A percentile compares a stretch with the other conserved stretches of the same genome.
phyloP scores from a whole-genome alignment of 2,797 vertebrate genomes.

The Lagodon rhomboides region DNA sequence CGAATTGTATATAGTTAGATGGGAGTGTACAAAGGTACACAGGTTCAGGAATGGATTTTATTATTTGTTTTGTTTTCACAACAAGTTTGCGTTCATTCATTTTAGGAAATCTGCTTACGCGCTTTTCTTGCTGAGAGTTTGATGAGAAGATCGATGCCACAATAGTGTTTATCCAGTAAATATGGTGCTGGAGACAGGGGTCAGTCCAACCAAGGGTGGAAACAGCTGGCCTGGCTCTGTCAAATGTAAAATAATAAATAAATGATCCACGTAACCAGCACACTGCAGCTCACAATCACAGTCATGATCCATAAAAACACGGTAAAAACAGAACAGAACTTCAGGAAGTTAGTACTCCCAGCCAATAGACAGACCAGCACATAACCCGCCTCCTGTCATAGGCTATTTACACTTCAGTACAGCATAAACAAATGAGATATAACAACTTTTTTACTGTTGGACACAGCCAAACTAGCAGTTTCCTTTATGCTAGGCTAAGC shows the following conservation, averaged over 20 bases:
- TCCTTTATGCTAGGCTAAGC: constrained; percentile 12
- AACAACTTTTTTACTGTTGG: neutral
- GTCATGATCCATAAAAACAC: neutral
- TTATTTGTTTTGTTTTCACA: too few relatives aligned
- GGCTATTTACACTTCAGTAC: neutral
- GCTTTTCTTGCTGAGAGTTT: neutral
- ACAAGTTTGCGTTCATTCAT: too few relatives aligned
- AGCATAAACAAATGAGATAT: neutral
- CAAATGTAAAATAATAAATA: too few relatives aligned
- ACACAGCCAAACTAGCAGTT: neutral
- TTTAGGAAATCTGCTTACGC: neutral
- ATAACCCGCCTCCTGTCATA: neutral
- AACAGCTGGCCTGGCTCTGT: neutral
- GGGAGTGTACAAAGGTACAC: too few relatives aligned
- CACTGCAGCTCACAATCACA: too few relatives aligned
- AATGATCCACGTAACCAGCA: too few relatives aligned
- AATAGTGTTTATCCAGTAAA: neutral
- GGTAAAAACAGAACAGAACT: neutral
- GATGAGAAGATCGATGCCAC: neutral
- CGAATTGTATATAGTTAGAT: too few relatives aligned
- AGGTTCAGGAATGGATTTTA: too few relatives aligned
- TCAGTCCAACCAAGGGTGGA: too few relatives aligned
- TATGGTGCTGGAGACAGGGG: neutral
- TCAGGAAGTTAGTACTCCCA: neutral
- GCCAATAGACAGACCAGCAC: neutral